Evolutionary conservation across 2,797 vertebrate species (phyloP), one percentile per base, ranked within the genome.

Genomic region (Manis crassicaudata): DNA sequence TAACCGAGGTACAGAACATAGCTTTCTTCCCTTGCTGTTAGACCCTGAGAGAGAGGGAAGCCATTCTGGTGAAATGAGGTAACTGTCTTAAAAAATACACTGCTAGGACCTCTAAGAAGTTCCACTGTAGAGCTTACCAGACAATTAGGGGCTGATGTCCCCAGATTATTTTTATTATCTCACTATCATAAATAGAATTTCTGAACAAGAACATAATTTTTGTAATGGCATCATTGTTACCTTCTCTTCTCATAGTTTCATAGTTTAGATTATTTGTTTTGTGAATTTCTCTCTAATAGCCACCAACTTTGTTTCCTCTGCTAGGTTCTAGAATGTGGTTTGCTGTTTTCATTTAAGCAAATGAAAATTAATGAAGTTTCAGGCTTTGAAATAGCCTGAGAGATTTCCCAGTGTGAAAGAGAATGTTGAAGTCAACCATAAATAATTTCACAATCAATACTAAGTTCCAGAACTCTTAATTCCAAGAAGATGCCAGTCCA

Each of bases 381-480:
- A 89, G 84, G 46, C 29, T 91, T 88, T 91, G 40, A 83, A 93
- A 58, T 58, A 67, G n/a, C 32, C 62, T 1, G 52, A 73, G 68
- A 86, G 5, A 88, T 88, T 96, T 92, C 56, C n/a, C 7, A 2
- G 56, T 88, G 37, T 90, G 75, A 94, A 81, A 96, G 37, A 73
- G 43, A 72, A 84, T 88, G 35, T 72, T 84, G 29, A 89, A 94
- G 60, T 94, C 46, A 56, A 87, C 89, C 58, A 86, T 94, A 95
- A 96, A 93, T 97, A 92, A 92, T 96, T 72, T 80, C 18, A 18
- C 54, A 63, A 73, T 50, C 56, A 37, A 46, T 81, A 77, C 92
- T 46, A 96, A 95, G 76, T 85, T 92, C 40, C 46, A 87, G 88
- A 90, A 87, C 60, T 94, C 89, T 91, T 92, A 96, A 97, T 97